phyloP scores from a whole-genome alignment of 2,888 invertebrate species.

The Emmelina monodactyla region DNA sequence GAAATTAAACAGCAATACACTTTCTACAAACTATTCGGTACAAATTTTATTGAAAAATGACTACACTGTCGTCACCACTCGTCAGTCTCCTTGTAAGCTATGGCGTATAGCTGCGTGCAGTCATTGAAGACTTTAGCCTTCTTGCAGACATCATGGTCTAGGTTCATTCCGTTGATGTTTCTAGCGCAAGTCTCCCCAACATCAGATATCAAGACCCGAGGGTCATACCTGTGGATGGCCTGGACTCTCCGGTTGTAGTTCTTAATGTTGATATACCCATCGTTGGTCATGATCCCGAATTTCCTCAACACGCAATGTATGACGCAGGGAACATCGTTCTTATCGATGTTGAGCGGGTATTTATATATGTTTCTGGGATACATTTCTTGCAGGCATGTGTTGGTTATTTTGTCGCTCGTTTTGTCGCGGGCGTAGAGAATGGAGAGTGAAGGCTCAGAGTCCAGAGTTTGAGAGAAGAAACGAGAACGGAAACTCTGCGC shows the following conservation, averaged over 20 bases:
- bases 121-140: slow-evolving; percentile 59
- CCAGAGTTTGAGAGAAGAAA: slow-evolving; percentile 39
- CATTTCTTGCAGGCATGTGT: slow-evolving; percentile 49
- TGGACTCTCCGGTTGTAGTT: slow-evolving; percentile 52
- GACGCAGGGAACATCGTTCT: slow-evolving; percentile 52
- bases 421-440: slow-evolving; percentile 49
- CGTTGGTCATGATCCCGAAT: slow-evolving; percentile 55
- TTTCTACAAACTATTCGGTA: too few species aligned
- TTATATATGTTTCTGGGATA: slow-evolving; percentile 50
- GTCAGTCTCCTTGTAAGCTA: slow-evolving; percentile 38
- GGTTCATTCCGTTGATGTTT: slow-evolving; percentile 51
- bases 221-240: slow-evolving; percentile 52
- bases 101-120: slow-evolving; percentile 51
- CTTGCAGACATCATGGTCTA: slow-evolving; percentile 54
- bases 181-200: slow-evolving; percentile 55
- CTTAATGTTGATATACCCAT: slow-evolving; percentile 45
- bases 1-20: too few species aligned
- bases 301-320: slow-evolving; percentile 56
- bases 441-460: slow-evolving; percentile 45
- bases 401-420: slow-evolving; percentile 41
- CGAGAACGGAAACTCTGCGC: slow-evolving; percentile 21
- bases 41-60: too few species aligned
- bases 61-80: slow-evolving; percentile 16
- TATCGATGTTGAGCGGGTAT: slow-evolving; percentile 44
- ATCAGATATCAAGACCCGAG: slow-evolving; percentile 51